These are phyloP conservation scores for Puma concolor DNA, from an alignment of 2,113 vertebrate genomes.

Conservation along the genomic window DNA sequence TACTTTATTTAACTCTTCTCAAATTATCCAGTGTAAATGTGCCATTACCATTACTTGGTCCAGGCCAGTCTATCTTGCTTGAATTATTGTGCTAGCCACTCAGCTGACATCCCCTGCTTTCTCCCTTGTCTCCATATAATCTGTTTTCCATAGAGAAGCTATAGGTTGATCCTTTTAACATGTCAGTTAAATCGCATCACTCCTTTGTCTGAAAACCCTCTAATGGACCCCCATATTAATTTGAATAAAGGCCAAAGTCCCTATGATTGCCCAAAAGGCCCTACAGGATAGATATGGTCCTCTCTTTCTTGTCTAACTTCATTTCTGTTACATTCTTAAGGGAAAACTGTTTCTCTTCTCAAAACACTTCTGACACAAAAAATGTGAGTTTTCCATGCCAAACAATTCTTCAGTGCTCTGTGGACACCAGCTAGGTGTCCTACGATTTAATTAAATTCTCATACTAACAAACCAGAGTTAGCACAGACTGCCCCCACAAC, in stretches of 20 bases:
- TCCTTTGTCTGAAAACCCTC: not conserved
- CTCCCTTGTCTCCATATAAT: not conserved
- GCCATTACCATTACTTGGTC: not conserved
- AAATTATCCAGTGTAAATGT: not conserved
- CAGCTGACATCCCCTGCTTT: not conserved
- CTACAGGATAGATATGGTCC: not conserved
- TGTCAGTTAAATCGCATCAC: not conserved
- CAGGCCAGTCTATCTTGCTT: not conserved
- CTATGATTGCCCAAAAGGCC: not conserved
- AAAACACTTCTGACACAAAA: not conserved
- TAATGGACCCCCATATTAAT: not conserved
- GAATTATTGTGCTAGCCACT: not conserved
- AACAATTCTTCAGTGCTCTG: not conserved
- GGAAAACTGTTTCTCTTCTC: not conserved
- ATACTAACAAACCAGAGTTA: not conserved
- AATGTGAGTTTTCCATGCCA: not conserved
- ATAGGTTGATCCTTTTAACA: not conserved
- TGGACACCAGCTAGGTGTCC: not conserved
- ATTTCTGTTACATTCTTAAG: not conserved
- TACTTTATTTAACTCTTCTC: not conserved
- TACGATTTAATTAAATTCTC: not conserved
- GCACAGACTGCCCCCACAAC: not conserved
- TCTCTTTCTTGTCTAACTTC: not conserved
- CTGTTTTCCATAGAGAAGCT: not conserved
- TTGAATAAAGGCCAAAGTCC: not conserved